Evolutionary conservation across 1,140 invertebrate genomes (phyloP), one percentile per base, ranked within the genome.

Genomic region (Lysiphlebus fabarum): DNA sequence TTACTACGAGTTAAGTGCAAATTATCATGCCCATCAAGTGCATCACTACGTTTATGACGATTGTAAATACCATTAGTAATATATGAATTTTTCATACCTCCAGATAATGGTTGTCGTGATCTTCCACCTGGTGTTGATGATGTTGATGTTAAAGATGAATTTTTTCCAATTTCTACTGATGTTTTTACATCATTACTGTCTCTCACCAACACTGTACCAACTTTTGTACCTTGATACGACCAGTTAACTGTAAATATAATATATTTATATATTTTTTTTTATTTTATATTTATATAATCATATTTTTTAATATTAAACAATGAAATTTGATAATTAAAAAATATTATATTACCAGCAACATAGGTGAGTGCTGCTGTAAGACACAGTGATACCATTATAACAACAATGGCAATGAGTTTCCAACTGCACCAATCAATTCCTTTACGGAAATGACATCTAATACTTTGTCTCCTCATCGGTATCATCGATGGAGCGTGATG

Each of bases 371-470:
- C 87, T 55, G 92, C 88, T 61, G 88, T 85, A 62, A 95, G 81
- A 62, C 92, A 83, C 62, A 92, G 83, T 62, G 89, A 87, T 60
- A 93, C 82, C 71, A 91, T 85, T 68, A 95, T 89, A 68, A 93
- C 88, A 53, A 89, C 84, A 68, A 96, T 89, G 26, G 92, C 91
- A 51, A 92, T 87, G 74, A 93, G 91, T 77, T 91, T 91, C 91
- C 93, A 95, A 53, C 89, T 90, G 78, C 93, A 96, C 75, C 90
- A 91, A 33, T 90, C 86, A 65, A 91, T 83, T 63, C 89, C 90
- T 82, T 95, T 95, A 70, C 91, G 88, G 71, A 94, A 92, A 75
- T 95, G 92, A 76, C 92, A 90, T 40, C 89, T 80, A 50, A 79
- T 74, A 66, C 75, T 78, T 63, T 73, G 76, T 65, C 76, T 73